Conservation (phyloP, 2,113 vertebrate genomes). For the Mustelus asterias region DNA sequence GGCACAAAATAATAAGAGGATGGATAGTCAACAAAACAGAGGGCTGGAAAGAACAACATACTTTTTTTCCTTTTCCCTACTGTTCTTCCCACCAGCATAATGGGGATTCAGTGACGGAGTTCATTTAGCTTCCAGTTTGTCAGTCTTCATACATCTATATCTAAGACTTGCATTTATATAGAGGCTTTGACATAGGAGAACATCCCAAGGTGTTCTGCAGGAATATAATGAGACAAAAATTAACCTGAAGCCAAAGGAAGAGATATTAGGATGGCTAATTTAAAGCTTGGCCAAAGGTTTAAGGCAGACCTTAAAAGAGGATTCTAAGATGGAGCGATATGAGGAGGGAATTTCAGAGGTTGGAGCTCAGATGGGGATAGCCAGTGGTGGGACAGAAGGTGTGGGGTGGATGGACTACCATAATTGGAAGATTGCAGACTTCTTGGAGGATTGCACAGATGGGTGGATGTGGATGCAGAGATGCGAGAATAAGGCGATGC, state of each 20-base stretch:
- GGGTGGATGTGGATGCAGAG: background rate
- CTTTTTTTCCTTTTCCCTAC: background rate
- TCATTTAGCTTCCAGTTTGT: background rate
- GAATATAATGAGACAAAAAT: background rate
- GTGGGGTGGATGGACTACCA: background rate
- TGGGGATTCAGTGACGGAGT: background rate
- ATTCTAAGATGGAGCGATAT: background rate
- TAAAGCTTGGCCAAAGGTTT: background rate
- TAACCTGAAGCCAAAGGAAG: background rate
- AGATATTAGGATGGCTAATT: background rate
- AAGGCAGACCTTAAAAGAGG: background rate
- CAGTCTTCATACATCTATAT: background rate
- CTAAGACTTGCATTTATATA: background rate
- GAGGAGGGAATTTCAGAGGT: background rate
- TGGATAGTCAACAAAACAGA: background rate
- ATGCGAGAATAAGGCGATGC: background rate
- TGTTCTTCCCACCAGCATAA: background rate
- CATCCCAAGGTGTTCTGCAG: background rate
- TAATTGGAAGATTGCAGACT: background rate
- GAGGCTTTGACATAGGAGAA: background rate
- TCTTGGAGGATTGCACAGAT: background rate
- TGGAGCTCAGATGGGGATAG: background rate
- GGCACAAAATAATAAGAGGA: background rate
- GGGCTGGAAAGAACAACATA: background rate
- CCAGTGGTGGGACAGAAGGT: background rate